A percentile compares a stretch with the other conserved stretches of the same genome.
phyloP scores from a whole-genome alignment of 2,113 vertebrate species.

The Dinomys branickii region DNA sequence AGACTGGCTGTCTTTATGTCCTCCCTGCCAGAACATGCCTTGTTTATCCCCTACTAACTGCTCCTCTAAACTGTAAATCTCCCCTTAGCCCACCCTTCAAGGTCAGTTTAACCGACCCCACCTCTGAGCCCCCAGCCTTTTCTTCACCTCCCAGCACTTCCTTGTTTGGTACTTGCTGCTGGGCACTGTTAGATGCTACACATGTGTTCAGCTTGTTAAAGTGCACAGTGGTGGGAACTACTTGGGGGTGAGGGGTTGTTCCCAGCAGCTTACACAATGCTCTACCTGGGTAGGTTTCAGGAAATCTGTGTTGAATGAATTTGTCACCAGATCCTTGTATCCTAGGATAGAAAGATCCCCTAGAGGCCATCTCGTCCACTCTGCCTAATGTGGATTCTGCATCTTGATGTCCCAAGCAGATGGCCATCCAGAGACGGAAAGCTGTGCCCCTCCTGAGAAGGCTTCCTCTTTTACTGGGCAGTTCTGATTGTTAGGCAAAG shows the following conservation, averaged over 20 bases:
- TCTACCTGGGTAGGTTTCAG: neutral
- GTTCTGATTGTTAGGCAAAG: neutral
- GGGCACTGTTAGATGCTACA: neutral
- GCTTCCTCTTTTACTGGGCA: neutral
- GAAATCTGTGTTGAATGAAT: conserved; percentile 12
- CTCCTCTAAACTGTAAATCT: conserved; percentile 52
- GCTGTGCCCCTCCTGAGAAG: conserved; percentile 18
- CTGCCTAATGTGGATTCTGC: neutral
- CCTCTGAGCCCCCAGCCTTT: neutral
- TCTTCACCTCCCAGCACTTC: neutral
- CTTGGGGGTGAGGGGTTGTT: neutral
- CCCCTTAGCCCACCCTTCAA: neutral
- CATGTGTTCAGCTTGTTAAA: neutral
- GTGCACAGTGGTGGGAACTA: neutral
- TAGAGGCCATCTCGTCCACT: neutral
- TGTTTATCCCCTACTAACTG: neutral
- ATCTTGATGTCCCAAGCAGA: neutral
- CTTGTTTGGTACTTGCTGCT: neutral
- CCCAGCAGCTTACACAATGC: neutral
- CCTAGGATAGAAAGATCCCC: neutral
- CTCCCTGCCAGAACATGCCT: conserved; percentile 74
- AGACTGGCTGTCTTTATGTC: conserved; percentile 14
- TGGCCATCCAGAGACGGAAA: neutral
- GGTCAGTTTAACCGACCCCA: neutral
- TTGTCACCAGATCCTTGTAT: conserved; percentile 4